Evolutionary conservation across 1,140 invertebrate genomes (phyloP).

Genomic region (Polypedilum pembai): DNA sequence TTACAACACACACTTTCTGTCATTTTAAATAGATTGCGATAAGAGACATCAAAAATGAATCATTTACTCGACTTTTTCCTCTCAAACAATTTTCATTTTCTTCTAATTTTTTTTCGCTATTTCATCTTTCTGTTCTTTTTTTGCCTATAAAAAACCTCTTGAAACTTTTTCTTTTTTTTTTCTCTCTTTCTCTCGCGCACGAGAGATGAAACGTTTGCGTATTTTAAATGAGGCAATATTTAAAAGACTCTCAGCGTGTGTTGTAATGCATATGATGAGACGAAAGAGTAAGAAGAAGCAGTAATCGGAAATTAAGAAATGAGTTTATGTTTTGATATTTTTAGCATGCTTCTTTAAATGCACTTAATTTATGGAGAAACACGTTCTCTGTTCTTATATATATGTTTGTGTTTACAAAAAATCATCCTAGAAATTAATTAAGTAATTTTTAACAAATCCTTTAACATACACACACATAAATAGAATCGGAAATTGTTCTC

Average conservation of each 20-base stretch:
- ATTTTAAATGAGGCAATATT: neutral
- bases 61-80: too few species aligned
- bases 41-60: too few species aligned
- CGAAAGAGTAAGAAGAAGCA: neutral
- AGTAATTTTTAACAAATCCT: neutral
- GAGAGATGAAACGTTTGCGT: too few species aligned
- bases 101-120: too few species aligned
- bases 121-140: too few species aligned
- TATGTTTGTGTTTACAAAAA: neutral
- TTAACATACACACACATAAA: neutral
- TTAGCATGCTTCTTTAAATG: neutral
- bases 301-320: conserved; percentile 16
- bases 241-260: neutral
- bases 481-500: neutral
- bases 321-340: conserved; percentile 13
- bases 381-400: neutral
- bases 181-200: neutral
- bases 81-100: too few species aligned
- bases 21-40: too few species aligned
- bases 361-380: neutral
- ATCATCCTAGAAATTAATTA: neutral
- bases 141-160: neutral
- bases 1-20: too few species aligned
- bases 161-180: neutral
- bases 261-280: neutral